Percentiles rank a stretch among this genome's conserved stretches.
Evolutionary conservation across 2,113 vertebrate species (phyloP).

Genomic region (Takifugu flavidus): DNA sequence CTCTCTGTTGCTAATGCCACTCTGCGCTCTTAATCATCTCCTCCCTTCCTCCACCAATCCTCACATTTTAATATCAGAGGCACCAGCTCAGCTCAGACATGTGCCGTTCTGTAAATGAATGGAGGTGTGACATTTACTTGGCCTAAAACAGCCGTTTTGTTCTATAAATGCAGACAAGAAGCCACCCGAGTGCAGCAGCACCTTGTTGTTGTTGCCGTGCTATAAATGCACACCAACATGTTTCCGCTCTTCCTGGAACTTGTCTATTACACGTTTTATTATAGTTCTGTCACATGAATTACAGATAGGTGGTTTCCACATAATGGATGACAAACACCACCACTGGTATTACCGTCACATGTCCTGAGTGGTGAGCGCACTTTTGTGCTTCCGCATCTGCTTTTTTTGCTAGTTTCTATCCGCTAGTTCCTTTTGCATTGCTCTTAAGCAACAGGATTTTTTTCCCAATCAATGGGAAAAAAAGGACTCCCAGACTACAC

Average conservation of each 20-base stretch:
- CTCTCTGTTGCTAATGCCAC: constrained; percentile 32
- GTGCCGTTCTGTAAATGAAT: not conserved
- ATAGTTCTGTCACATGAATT: too few species aligned
- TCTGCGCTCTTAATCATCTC: constrained; percentile 35
- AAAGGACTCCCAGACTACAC: too few species aligned
- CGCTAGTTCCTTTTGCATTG: too few species aligned
- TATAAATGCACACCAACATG: constrained; percentile 4
- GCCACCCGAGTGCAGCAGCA: constrained; percentile 3
- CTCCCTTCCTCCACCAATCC: not conserved
- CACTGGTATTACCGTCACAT: not conserved
- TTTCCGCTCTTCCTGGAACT: constrained; percentile 6
- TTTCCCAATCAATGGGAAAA: too few species aligned
- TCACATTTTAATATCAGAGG: too few species aligned
- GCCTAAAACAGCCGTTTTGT: too few species aligned
- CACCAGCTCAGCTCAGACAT: too few species aligned
- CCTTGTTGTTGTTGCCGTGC: constrained; percentile 9
- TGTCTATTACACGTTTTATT: not conserved
- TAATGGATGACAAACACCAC: not conserved
- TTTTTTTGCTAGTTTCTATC: too few species aligned
- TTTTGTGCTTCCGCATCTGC: too few species aligned
- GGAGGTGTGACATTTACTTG: not conserved
- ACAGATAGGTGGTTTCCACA: not conserved
- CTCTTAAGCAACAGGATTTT: too few species aligned
- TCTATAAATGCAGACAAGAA: not conserved
- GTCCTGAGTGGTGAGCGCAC: not conserved